Evolutionary conservation across 1,140 invertebrate species (phyloP), one percentile per base, ranked within the genome.

Genomic region (Drosophila leontia): DNA sequence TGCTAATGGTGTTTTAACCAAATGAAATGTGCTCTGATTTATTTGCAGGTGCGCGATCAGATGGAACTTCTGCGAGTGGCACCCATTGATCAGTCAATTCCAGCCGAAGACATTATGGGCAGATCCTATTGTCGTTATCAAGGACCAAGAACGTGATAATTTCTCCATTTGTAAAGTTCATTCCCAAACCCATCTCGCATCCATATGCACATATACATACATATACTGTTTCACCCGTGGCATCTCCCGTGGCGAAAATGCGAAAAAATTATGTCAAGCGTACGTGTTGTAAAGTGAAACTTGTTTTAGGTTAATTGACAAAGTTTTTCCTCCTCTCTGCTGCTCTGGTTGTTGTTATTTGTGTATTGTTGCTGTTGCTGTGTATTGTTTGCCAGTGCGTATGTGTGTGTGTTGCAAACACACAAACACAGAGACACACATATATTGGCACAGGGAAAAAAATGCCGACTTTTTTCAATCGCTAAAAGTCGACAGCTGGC

Each of bases 81-180:
- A 60, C 91, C 92, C 59, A 83, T 92, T 61, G 92, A 93, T 86
- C 91, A 93, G 78, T 88, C 91, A 76, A 93, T 93, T 88, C 91
- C 92, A 84, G 80, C 91, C 60, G 92, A 93, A 78, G 92, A 93
- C 74, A 93, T 93, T 75, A 91, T 93, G 91, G 92, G 92, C 75
- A 82, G 92, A 91, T 93, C 92, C 69, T 93, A 93, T 80, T 93
- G 92, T 86, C 92, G 92, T 59, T 93, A 88, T 81, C 85, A 91
- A 85, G 92, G 92, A 91, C 92, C 92, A 91, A 91, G 88, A 91
- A 92, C 92, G 82, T 92, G 92, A 92, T 93, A 90, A 90, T 90
- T 90, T 90, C 78, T 84, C 80, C 59, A 84, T 85, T 67, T 75
- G 74, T 85, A 85, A 75, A 85, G 58, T 58, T 81, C 60, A 59